These are phyloP conservation scores for Erethizon dorsatum DNA, from an alignment of 2,797 vertebrate species.

Conservation along the genomic window DNA sequence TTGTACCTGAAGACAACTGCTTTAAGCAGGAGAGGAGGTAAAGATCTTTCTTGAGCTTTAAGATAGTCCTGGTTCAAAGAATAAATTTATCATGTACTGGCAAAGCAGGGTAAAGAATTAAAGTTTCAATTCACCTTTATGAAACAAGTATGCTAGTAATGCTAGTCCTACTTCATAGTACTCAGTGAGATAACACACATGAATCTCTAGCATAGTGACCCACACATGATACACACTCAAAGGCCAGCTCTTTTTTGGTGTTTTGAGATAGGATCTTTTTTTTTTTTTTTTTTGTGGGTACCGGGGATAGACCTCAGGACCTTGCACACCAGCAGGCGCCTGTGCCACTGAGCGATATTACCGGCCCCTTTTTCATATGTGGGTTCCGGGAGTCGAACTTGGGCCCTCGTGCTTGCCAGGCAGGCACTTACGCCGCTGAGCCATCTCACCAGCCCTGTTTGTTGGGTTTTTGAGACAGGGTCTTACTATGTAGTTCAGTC, in stretches of 20 bases:
- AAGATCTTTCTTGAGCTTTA: constrained; percentile 58
- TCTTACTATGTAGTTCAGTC: neutral
- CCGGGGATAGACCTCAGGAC: no score
- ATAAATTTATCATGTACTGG: constrained; percentile 39
- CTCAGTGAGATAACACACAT: constrained; percentile 22
- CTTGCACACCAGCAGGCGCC: no score
- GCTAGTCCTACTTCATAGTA: neutral
- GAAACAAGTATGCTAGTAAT: neutral
- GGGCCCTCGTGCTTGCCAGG: neutral
- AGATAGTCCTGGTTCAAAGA: constrained; percentile 41
- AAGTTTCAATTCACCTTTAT: neutral
- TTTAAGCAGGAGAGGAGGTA: constrained; percentile 40
- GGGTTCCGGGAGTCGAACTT: no score
- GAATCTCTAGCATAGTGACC: constrained; percentile 4
- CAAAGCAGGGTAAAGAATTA: neutral
- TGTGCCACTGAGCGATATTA: no score
- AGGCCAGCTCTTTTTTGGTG: constrained; percentile 44
- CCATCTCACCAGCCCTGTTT: no score
- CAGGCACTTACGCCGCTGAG: neutral
- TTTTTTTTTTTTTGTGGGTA: no score
- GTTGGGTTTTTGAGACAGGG: neutral
- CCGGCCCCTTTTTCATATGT: no score
- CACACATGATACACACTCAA: neutral
- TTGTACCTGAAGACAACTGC: constrained; percentile 43
- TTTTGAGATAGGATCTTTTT: no score